These are phyloP conservation scores for Drosophila ogumai DNA, from an alignment of 1,140 invertebrate species.

Conservation along the genomic window DNA sequence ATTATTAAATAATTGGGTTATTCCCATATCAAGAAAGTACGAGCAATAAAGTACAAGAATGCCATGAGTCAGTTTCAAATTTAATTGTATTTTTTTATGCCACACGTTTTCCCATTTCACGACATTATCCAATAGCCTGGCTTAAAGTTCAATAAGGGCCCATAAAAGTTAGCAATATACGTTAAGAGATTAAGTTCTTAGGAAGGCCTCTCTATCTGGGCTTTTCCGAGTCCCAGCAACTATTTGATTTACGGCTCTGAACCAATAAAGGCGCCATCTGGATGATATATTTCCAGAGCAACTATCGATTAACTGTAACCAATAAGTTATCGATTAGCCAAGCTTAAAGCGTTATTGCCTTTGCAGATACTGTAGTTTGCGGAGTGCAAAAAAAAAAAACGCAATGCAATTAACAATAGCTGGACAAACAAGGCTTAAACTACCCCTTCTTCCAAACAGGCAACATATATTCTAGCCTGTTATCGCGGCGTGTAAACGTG, in stretches of 20 bases:
- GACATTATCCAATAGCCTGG: slow-evolving; percentile 4
- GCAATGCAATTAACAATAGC: not conserved
- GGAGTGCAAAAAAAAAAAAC: slow-evolving; percentile 7
- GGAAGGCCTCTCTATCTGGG: slow-evolving; percentile 31
- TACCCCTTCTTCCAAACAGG: slow-evolving; percentile 16
- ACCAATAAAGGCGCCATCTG: slow-evolving; percentile 6
- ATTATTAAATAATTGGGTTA: slow-evolving; percentile 8
- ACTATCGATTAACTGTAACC: slow-evolving; percentile 7
- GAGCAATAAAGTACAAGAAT: not conserved
- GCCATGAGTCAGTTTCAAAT: slow-evolving; percentile 1
- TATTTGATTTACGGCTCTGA: slow-evolving; percentile 12
- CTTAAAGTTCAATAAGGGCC: slow-evolving; percentile 8
- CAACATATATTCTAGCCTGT: slow-evolving; percentile 26
- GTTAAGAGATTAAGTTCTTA: slow-evolving; percentile 26
- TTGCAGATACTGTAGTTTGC: not conserved
- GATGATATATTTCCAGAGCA: not conserved
- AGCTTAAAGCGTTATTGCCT: slow-evolving; percentile 18
- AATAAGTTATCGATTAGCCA: slow-evolving; percentile 11
- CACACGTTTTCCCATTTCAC: not conserved
- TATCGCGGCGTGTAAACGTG: slow-evolving; percentile 44
- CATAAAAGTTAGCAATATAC: slow-evolving; percentile 9
- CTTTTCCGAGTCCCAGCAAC: slow-evolving; percentile 6
- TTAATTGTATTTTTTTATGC: slow-evolving; percentile 7
- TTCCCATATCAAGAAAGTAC: not conserved
- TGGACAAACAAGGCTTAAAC: not conserved